Base-by-base conservation (phyloP, 2,113 vertebrate genomes). In the Oncorhynchus tshawytscha region DNA sequence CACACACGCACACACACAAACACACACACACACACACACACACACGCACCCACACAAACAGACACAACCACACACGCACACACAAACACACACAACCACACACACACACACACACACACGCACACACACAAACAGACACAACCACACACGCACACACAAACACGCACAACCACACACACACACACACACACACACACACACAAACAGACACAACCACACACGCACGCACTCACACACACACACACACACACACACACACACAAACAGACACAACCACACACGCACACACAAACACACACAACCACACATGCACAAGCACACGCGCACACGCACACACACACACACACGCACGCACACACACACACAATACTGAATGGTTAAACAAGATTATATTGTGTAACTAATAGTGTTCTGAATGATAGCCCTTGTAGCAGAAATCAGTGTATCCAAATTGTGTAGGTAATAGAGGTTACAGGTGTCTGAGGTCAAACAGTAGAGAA, bases 171-270 rank as follows among this genome's bases (percentile, higher is more conserved):
- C 6, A 39, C 34, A 9, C 6, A 39, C 34, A 9, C 13, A 51
- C 49, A 16, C 49, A 54, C 22, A 69, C 9, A 69, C 9, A 71
- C 54, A 80, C 71, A 59, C 22, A 72, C 1, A 22, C 62, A 77
- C 0, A 81, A 73, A 79, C 16, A 71, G 11, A 54, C 49, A 54
- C 49, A 54, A 0, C 1, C 49, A 54, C 49, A 16, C 49, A 54
- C 54, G 24, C 24, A 24, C 24, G 24, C 24, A 67, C 24, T 1
- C 24, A 1, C 24, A 81, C 72, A 51, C 22, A 70, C 2, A 22
- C 64, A 77, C n/a, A 91, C 67, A 68, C 25, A 67, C 24, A 24
- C 24, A 1, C 24, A 81, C 72, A 51, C 22, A 70, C 2, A 22
- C 64, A 77, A 0, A 81, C 76, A 79, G 13, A 70, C 25, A 22